Percentiles rank a stretch among this genome's conserved stretches.
These are phyloP conservation scores for Drosophila neonasuta DNA, from an alignment of 2,888 invertebrate genomes.

Conservation along the genomic window DNA sequence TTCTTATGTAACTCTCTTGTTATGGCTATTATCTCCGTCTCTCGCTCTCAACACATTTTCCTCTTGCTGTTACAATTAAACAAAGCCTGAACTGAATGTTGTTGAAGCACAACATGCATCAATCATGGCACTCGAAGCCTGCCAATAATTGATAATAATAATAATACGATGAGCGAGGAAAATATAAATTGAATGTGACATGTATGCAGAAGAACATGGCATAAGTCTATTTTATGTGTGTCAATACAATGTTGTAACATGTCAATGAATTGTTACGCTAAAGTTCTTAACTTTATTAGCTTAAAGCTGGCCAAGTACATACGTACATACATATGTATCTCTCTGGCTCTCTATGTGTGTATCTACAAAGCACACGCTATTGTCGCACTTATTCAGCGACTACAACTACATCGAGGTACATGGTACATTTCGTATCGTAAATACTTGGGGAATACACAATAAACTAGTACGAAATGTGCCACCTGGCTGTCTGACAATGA, in stretches of 20 bases:
- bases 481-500: slow-evolving; percentile 52
- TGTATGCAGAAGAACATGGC: slow-evolving; percentile 13
- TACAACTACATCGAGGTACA: slow-evolving; percentile 15
- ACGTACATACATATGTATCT: neutral
- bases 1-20: too few species aligned
- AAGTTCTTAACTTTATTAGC: slow-evolving; percentile 49
- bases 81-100: slow-evolving; percentile 24
- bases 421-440: slow-evolving; percentile 13
- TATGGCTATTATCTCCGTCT: neutral
- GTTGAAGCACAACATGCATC: slow-evolving; percentile 34
- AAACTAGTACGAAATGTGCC: slow-evolving; percentile 23
- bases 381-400: slow-evolving; percentile 28
- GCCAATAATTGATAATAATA: slow-evolving; percentile 55
- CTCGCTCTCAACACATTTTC: neutral
- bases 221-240: slow-evolving; percentile 28
- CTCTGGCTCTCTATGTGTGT: slow-evolving; percentile 2
- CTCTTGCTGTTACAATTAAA: slow-evolving; percentile 41
- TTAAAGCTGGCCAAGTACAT: slow-evolving; percentile 36
- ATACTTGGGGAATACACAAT: slow-evolving; percentile 15
- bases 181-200: slow-evolving; percentile 2
- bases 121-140: slow-evolving; percentile 49
- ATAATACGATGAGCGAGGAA: slow-evolving; percentile 5
- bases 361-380: slow-evolving; percentile 35
- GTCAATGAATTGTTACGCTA: slow-evolving; percentile 23
- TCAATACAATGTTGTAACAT: slow-evolving; percentile 9